Evolutionary conservation across 1,140 invertebrate genomes (phyloP).

Genomic region (Matsumurasca onukii): DNA sequence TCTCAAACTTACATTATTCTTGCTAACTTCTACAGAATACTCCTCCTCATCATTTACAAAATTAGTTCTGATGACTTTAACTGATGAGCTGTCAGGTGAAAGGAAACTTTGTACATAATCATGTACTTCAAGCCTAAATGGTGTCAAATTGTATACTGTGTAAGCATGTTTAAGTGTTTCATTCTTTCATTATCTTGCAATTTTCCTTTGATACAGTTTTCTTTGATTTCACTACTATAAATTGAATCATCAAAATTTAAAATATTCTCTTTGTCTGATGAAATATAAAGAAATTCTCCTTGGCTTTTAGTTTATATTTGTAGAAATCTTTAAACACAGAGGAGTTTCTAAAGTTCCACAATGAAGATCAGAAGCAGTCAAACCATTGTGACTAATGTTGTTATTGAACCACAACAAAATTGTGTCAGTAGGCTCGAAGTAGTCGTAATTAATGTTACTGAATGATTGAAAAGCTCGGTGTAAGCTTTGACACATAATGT

Average conservation of each 20-base stretch:
- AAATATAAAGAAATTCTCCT: neutral
- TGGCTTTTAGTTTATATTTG: neutral
- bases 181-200: neutral
- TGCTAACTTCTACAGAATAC: neutral
- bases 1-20: neutral
- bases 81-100: neutral
- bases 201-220: neutral
- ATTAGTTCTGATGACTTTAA: neutral
- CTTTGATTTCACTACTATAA: neutral
- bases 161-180: neutral
- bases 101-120: neutral
- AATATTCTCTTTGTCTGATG: neutral
- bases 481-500: slow-evolving; percentile 2
- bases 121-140: neutral
- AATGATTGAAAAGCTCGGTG: neutral
- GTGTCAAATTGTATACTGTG: neutral
- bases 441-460: neutral
- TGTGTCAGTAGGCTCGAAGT: neutral
- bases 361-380: neutral
- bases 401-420: slow-evolving; percentile 8
- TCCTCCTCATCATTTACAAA: neutral
- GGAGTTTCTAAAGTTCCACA: neutral
- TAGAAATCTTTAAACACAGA: neutral
- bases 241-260: neutral
- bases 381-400: neutral